These are phyloP conservation scores for Bombus haemorrhoidalis DNA, from an alignment of 1,140 invertebrate genomes.

Conservation along the genomic window DNA sequence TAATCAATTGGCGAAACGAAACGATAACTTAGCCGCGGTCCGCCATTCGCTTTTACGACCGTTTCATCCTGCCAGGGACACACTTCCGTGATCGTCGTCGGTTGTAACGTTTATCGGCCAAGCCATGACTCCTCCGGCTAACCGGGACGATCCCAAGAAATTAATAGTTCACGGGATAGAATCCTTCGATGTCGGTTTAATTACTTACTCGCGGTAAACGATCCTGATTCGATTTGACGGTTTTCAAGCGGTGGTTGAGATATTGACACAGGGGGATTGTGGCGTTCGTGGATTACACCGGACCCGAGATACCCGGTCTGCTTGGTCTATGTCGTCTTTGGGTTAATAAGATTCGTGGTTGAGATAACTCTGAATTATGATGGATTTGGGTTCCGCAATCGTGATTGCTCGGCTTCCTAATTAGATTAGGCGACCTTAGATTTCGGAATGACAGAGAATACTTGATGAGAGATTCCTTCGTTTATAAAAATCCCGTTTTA, in stretches of 20 bases:
- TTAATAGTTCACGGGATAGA: not conserved
- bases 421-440: not conserved
- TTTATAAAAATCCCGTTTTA: too few species aligned
- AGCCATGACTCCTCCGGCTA: not conserved
- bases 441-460: not conserved
- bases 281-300: not conserved
- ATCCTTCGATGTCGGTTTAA: not conserved
- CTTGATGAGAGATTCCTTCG: too few species aligned
- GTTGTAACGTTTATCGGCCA: conserved; percentile 7
- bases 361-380: conserved; percentile 13
- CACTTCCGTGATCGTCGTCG: not conserved
- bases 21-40: conserved; percentile 64
- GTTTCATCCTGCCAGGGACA: conserved; percentile 28
- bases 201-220: not conserved
- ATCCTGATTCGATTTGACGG: not conserved
- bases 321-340: not conserved
- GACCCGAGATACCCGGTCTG: not conserved
- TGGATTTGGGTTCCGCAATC: not conserved
- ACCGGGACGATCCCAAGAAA: not conserved
- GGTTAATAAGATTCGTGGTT: conserved; percentile 40
- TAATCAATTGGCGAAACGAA: conserved; percentile 71
- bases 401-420: not conserved
- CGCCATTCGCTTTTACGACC: conserved; percentile 65
- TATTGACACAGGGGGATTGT: not conserved
- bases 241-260: not conserved